Evolutionary conservation across 2,113 vertebrate genomes (phyloP).

Genomic region (Amazona guildingii): DNA sequence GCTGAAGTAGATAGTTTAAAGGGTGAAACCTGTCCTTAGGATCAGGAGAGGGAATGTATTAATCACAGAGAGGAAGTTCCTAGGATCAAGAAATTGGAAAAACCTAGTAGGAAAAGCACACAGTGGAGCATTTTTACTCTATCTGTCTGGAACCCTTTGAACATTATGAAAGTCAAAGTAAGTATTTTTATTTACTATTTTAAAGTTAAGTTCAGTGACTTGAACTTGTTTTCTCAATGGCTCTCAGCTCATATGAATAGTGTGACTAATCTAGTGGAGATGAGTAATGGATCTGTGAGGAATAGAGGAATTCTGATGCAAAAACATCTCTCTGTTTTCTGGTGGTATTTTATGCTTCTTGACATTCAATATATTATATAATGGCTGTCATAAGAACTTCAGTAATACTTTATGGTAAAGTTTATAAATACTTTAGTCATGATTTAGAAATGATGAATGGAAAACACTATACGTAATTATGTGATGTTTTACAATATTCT

Average conservation of each 20-base stretch:
- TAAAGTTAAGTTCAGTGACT: slow-evolving; percentile 17
- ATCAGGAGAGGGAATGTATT: slow-evolving; percentile 43
- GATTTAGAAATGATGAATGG: slow-evolving; percentile 67
- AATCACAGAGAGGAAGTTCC: slow-evolving; percentile 32
- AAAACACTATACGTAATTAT: slow-evolving; percentile 35
- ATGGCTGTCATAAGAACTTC: slow-evolving; percentile 57
- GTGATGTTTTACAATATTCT: slow-evolving; percentile 50
- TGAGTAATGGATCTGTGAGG: slow-evolving; percentile 67
- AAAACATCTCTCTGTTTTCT: slow-evolving; percentile 13
- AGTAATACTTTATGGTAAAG: slow-evolving; percentile 31
- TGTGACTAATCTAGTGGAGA: slow-evolving; percentile 38
- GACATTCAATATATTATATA: slow-evolving; percentile 51
- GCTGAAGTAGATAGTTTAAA: background rate
- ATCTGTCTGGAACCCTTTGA: slow-evolving; percentile 61
- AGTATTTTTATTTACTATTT: slow-evolving; percentile 55
- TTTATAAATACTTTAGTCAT: slow-evolving; percentile 66
- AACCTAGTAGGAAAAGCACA: slow-evolving; percentile 37
- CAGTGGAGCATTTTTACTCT: slow-evolving; percentile 30
- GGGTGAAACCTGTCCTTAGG: slow-evolving; percentile 21
- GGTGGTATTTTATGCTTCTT: slow-evolving; percentile 37
- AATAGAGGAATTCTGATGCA: slow-evolving; percentile 59
- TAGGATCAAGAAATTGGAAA: slow-evolving; percentile 35
- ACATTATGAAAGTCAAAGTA: background rate
- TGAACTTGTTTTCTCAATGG: slow-evolving; percentile 16
- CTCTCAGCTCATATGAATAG: background rate